Evolutionary conservation across 1,140 invertebrate species (phyloP).

Genomic region (Venustaconcha ellipsiformis): DNA sequence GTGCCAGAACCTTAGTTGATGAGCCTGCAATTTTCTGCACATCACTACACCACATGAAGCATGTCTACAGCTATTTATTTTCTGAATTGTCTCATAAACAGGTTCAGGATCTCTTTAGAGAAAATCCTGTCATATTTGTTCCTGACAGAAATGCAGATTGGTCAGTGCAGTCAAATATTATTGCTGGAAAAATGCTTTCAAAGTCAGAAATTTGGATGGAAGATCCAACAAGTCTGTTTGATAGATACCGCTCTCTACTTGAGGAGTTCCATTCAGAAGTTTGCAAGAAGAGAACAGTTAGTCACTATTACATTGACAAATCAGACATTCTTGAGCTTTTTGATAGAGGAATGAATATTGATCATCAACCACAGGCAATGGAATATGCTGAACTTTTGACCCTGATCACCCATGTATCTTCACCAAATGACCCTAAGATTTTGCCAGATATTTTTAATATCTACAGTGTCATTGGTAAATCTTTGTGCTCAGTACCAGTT

Average conservation of each 20-base stretch:
- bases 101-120: constrained; percentile 52
- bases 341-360: constrained; percentile 26
- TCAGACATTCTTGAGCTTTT: constrained; percentile 42
- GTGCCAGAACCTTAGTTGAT: constrained; percentile 33
- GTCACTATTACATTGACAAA: constrained; percentile 18
- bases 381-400: constrained; percentile 54
- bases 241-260: constrained; percentile 45
- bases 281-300: constrained; percentile 39
- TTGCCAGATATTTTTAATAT: constrained; percentile 45
- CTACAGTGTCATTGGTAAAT: constrained; percentile 42
- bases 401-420: constrained; percentile 34
- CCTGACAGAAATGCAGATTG: constrained; percentile 25
- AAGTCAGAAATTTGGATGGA: constrained; percentile 60
- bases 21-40: constrained; percentile 43
- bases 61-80: constrained; percentile 50
- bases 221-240: constrained; percentile 55
- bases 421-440: constrained; percentile 31
- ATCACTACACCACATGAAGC: constrained; percentile 45
- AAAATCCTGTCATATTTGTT: constrained; percentile 60
- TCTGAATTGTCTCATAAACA: constrained; percentile 46
- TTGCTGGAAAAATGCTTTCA: constrained; percentile 51
- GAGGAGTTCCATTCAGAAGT: constrained; percentile 47
- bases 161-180: neutral
- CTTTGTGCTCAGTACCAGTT: constrained; percentile 1
- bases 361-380: constrained; percentile 34